These are phyloP conservation scores for Gnathonemus longibarbis DNA, from an alignment of 2,113 vertebrate genomes.

Conservation along the genomic window DNA sequence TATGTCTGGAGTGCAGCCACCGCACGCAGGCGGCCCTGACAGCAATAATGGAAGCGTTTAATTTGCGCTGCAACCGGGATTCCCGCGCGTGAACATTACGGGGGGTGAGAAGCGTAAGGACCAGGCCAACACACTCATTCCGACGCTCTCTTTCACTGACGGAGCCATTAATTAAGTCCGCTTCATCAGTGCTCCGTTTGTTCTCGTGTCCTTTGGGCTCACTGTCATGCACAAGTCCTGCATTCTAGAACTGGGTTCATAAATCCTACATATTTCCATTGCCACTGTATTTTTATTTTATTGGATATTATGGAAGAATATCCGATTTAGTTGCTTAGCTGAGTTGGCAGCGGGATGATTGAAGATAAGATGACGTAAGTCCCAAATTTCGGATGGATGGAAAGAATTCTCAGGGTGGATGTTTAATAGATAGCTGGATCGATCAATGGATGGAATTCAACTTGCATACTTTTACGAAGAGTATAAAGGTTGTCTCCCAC, in stretches of 20 bases:
- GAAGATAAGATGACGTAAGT: neutral
- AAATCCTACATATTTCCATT: neutral
- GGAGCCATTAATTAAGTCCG: conserved; percentile 49
- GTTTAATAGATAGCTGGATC: neutral
- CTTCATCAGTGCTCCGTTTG: conserved; percentile 45
- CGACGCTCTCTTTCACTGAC: conserved; percentile 37
- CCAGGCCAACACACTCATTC: conserved; percentile 20
- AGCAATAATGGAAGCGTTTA: neutral
- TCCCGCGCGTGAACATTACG: neutral
- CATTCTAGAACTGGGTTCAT: conserved; percentile 13
- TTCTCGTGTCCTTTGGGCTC: conserved; percentile 47
- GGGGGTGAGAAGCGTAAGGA: neutral
- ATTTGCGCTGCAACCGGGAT: neutral
- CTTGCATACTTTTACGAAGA: neutral
- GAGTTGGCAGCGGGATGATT: neutral
- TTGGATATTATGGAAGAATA: neutral
- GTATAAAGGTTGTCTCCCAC: conserved; percentile 20
- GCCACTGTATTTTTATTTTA: neutral
- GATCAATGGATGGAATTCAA: neutral
- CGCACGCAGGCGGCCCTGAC: too few relatives aligned
- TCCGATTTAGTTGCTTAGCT: neutral
- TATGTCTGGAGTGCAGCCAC: neutral
- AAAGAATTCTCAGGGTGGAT: neutral
- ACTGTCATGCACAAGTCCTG: conserved; percentile 31
- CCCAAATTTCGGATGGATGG: neutral